These are phyloP conservation scores for Vollenhovia emeryi DNA, from an alignment of 1,140 invertebrate species.

Conservation along the genomic window DNA sequence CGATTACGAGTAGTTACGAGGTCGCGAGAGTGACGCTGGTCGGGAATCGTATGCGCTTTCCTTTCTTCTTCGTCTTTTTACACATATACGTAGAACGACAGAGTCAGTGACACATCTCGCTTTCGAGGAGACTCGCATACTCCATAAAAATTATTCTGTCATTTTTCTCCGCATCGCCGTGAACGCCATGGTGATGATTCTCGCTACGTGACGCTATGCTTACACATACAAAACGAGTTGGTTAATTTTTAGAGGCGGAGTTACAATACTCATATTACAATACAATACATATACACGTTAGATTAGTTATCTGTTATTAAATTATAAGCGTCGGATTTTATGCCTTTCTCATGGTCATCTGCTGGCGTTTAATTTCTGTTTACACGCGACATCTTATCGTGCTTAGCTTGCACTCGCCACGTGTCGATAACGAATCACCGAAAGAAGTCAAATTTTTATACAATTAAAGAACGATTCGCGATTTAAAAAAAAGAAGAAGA, in stretches of 20 bases:
- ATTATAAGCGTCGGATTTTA: conserved; percentile 80
- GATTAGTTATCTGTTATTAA: conserved; percentile 80
- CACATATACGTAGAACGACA: conserved; percentile 10
- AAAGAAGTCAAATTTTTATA: not conserved
- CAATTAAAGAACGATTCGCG: not conserved
- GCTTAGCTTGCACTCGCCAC: conserved; percentile 62
- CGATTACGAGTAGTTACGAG: conserved; percentile 66
- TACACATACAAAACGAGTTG: conserved; percentile 78
- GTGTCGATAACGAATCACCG: conserved; percentile 63
- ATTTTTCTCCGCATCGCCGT: conserved; percentile 28
- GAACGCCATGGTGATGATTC: conserved; percentile 66
- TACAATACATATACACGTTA: conserved; percentile 81
- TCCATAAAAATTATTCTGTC: conserved; percentile 26
- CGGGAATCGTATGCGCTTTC: conserved; percentile 42
- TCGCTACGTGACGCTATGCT: conserved; percentile 75
- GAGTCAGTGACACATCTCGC: conserved; percentile 50
- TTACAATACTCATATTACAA: conserved; percentile 80
- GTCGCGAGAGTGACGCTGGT: conserved; percentile 37
- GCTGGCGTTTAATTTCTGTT: conserved; percentile 63
- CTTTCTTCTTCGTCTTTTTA: not conserved
- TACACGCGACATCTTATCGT: conserved; percentile 66
- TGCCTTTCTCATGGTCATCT: conserved; percentile 59
- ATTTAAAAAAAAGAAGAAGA: not conserved
- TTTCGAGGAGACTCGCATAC: conserved; percentile 39
- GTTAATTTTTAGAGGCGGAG: conserved; percentile 74